Conservation (phyloP, 2,113 vertebrate genomes). For the Cyanoderma ruficeps region DNA sequence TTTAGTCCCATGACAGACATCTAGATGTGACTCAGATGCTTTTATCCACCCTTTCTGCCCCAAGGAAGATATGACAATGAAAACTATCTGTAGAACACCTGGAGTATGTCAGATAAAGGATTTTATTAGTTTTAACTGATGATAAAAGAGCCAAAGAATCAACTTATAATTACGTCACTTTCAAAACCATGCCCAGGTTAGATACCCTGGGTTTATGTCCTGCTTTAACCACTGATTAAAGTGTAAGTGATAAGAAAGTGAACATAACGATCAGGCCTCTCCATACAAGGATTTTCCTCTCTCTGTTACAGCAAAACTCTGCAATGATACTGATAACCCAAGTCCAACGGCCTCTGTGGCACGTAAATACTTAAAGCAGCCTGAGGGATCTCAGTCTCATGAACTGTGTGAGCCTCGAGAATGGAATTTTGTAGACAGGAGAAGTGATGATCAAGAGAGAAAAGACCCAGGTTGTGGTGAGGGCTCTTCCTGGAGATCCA, state of each 20-base stretch:
- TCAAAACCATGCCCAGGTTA: not conserved
- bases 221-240: not conserved
- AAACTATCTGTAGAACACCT: not conserved
- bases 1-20: not conserved
- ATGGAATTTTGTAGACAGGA: not conserved
- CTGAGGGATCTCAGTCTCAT: not conserved
- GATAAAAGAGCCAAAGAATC: not conserved
- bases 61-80: not conserved
- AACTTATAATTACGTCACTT: not conserved
- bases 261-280: not conserved
- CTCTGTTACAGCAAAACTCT: not conserved
- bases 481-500: not conserved
- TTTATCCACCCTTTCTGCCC: not conserved
- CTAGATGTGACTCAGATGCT: not conserved
- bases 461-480: not conserved
- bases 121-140: conserved; percentile 4
- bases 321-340: not conserved
- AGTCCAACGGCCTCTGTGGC: not conserved
- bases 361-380: not conserved
- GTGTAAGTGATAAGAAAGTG: not conserved
- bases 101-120: not conserved
- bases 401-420: not conserved
- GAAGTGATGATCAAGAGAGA: not conserved
- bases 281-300: not conserved
- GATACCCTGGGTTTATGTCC: not conserved